Conservation (phyloP, 2,113 vertebrate genomes). For the Entosphenus tridentatus region DNA sequence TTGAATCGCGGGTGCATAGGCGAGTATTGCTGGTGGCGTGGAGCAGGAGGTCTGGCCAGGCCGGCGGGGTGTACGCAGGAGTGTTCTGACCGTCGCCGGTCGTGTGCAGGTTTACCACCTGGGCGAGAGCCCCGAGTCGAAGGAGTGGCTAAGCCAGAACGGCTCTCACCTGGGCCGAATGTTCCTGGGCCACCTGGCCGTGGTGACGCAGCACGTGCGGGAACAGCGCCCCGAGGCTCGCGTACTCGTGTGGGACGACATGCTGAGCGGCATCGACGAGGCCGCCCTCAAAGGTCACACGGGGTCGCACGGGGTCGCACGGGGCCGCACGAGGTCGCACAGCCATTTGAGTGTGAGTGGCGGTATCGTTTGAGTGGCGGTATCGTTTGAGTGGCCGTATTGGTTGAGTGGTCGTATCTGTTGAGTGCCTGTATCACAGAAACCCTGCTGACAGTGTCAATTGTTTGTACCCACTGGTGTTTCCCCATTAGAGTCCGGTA, state of each 20-base stretch:
- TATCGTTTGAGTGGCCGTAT: no score
- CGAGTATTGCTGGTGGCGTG: no score
- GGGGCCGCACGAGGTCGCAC: no score
- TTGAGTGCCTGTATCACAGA: no score
- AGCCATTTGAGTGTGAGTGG: no score
- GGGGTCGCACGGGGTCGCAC: constrained; percentile 1
- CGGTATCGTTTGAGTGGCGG: no score
- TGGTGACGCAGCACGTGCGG: constrained; percentile 31
- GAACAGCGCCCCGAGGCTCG: constrained; percentile 27
- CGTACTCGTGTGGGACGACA: constrained; percentile 76
- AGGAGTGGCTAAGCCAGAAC: constrained; percentile 32
- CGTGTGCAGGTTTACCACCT: constrained; percentile 58
- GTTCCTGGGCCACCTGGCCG: constrained; percentile 47
- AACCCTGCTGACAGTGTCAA: no score
- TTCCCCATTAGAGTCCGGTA: constrained; percentile 33
- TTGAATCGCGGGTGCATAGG: no score
- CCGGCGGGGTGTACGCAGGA: no score
- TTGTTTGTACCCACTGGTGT: background rate
- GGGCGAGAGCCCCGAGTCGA: constrained; percentile 55
- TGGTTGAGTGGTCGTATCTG: no score
- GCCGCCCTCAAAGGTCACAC: constrained; percentile 40
- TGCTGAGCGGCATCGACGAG: constrained; percentile 46
- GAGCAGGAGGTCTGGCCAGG: no score
- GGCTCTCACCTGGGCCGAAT: constrained; percentile 31
- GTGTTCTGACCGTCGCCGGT: background rate